A percentile compares a stretch with the other conserved stretches of the same genome.
Evolutionary conservation across 2,888 invertebrate genomes (phyloP).

Genomic region (Aethes cnicana): DNA sequence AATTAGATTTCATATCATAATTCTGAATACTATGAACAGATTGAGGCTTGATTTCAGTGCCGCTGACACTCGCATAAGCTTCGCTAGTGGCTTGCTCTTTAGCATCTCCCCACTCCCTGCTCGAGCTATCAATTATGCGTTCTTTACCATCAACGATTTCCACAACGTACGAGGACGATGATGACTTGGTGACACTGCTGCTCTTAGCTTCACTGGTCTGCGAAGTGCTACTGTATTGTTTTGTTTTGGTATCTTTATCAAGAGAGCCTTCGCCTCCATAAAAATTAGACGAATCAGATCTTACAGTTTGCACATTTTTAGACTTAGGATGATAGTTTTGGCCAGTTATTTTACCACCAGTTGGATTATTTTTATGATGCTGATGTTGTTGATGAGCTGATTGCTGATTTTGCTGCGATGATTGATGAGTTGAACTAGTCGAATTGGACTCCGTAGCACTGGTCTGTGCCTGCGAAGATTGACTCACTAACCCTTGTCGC

Average conservation of each 20-base stretch:
- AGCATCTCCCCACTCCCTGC: constrained; percentile 81
- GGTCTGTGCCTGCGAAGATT: constrained; percentile 48
- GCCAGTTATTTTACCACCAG: constrained; percentile 55
- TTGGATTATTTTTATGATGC: constrained; percentile 55
- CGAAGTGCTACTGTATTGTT: constrained; percentile 65
- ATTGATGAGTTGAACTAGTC: constrained; percentile 15
- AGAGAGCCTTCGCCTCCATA: constrained; percentile 65
- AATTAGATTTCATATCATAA: constrained; percentile 79
- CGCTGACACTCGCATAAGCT: constrained; percentile 76
- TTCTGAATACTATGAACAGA: constrained; percentile 78
- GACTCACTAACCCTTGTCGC: constrained; percentile 59
- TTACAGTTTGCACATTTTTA: constrained; percentile 53
- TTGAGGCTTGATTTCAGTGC: constrained; percentile 82
- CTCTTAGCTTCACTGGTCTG: constrained; percentile 78
- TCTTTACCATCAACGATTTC: constrained; percentile 86
- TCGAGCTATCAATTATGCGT: constrained; percentile 82
- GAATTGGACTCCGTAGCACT: constrained; percentile 36
- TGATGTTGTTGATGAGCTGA: constrained; percentile 38
- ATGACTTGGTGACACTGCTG: constrained; percentile 81
- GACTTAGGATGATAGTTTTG: constrained; percentile 55
- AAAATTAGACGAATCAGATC: constrained; percentile 64
- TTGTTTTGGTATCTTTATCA: constrained; percentile 59
- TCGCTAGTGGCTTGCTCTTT: constrained; percentile 75
- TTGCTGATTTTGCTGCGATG: constrained; percentile 31
- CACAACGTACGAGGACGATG: constrained; percentile 84